These are phyloP conservation scores for Petromus typicus DNA, from an alignment of 2,113 vertebrate species.

Conservation along the genomic window DNA sequence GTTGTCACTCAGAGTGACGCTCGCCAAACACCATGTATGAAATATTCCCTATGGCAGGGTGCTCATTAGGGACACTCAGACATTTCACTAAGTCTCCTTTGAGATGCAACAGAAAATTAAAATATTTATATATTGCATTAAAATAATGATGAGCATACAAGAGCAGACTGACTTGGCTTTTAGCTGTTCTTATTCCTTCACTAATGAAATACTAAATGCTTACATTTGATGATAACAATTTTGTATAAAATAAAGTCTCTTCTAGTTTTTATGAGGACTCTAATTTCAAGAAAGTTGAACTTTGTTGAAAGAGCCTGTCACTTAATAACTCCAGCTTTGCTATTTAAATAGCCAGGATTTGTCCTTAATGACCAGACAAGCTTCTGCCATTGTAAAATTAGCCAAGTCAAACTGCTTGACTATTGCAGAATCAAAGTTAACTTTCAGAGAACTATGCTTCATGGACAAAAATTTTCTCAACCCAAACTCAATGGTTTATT, in stretches of 20 bases:
- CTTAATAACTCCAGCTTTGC: slow-evolving; percentile 62
- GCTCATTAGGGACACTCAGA: slow-evolving; percentile 28
- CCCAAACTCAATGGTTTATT: background rate
- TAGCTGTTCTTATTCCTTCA: slow-evolving; percentile 14
- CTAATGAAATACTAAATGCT: slow-evolving; percentile 36
- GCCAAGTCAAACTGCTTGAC: slow-evolving; percentile 67
- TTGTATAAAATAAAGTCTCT: slow-evolving; percentile 52
- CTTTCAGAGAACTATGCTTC: slow-evolving; percentile 56
- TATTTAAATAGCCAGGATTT: slow-evolving; percentile 70
- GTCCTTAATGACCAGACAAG: slow-evolving; percentile 76
- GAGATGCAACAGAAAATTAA: background rate
- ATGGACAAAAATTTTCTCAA: slow-evolving; percentile 14
- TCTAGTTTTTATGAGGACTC: slow-evolving; percentile 45
- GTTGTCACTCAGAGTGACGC: background rate
- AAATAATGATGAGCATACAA: slow-evolving; percentile 44
- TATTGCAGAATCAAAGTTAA: slow-evolving; percentile 62
- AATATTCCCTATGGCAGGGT: background rate
- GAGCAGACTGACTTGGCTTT: slow-evolving; percentile 17
- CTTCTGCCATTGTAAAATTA: slow-evolving; percentile 71
- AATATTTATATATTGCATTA: slow-evolving; percentile 40
- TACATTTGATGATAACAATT: background rate
- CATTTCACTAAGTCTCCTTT: background rate
- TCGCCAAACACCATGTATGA: background rate
- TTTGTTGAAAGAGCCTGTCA: slow-evolving; percentile 72
- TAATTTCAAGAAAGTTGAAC: slow-evolving; percentile 54